These are phyloP conservation scores for Habroteleia sp. DNA, from an alignment of 2,888 invertebrate genomes.

Conservation along the genomic window DNA sequence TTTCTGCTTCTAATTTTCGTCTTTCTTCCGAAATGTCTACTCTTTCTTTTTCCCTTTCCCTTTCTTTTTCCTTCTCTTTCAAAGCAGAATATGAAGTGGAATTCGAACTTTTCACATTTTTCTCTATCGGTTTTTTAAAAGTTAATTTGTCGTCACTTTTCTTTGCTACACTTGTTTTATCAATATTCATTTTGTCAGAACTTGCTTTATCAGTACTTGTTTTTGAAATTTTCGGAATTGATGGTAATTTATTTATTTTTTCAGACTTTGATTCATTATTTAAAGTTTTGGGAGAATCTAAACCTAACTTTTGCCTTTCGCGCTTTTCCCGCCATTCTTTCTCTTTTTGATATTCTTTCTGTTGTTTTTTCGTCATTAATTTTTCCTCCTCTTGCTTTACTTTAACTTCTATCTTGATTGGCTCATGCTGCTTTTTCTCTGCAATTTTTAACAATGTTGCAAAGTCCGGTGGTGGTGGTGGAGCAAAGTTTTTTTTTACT, in stretches of 20 bases:
- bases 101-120: slow-evolving; percentile 21
- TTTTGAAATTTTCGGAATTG: slow-evolving; percentile 73
- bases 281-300: slow-evolving; percentile 35
- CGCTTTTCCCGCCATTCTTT: slow-evolving; percentile 84
- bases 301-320: slow-evolving; percentile 44
- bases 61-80: slow-evolving; percentile 26
- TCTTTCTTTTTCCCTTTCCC: slow-evolving; percentile 43
- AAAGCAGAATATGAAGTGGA: neutral
- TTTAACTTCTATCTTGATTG: slow-evolving; percentile 84
- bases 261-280: slow-evolving; percentile 13
- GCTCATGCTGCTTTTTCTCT: slow-evolving; percentile 91
- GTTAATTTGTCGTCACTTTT: slow-evolving; percentile 2
- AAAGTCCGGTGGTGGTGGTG: slow-evolving; percentile 90
- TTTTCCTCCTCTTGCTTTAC: slow-evolving; percentile 83
- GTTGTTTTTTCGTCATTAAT: slow-evolving; percentile 91
- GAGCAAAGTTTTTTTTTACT: slow-evolving; percentile 84
- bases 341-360: slow-evolving; percentile 87
- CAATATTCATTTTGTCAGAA: neutral
- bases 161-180: slow-evolving; percentile 28
- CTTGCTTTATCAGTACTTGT: slow-evolving; percentile 13
- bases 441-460: slow-evolving; percentile 90
- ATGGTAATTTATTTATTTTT: slow-evolving; percentile 67
- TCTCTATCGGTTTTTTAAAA: slow-evolving; percentile 21
- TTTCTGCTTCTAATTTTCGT: slow-evolving; percentile 75
- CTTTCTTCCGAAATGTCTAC: slow-evolving; percentile 75